A percentile compares a stretch with the other conserved stretches of the same genome.
Conservation (phyloP, 2,113 vertebrate species). For the Cathartes aura region DNA sequence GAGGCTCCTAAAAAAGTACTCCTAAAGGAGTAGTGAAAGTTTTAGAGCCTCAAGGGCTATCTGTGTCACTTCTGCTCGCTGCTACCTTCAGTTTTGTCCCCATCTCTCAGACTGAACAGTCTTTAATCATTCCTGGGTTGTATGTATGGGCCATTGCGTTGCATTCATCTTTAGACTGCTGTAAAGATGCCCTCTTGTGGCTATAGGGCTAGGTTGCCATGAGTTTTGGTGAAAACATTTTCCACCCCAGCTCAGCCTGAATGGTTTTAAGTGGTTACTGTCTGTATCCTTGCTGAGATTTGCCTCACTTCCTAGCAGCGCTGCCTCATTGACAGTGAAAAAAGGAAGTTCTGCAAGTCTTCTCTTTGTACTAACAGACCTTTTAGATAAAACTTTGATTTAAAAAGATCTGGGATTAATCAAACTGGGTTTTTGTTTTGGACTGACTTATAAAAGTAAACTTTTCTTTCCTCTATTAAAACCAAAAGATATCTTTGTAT, state of each 20-base stretch:
- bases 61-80: neutral
- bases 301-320: neutral
- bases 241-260: neutral
- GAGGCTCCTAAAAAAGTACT: neutral
- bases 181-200: slow-evolving; percentile 28
- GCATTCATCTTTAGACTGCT: neutral
- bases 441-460: neutral
- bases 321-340: neutral
- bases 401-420: slow-evolving; percentile 27
- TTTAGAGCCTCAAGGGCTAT: neutral
- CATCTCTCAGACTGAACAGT: neutral
- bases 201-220: rapidly evolving
- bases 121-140: neutral
- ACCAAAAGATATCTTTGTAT: slow-evolving; percentile 1
- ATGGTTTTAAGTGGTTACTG: neutral
- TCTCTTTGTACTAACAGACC: neutral
- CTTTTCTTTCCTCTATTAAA: neutral
- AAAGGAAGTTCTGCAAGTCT: neutral
- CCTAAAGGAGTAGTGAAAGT: neutral
- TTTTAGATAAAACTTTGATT: neutral
- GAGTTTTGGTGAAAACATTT: neutral
- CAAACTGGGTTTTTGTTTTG: neutral
- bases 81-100: neutral
- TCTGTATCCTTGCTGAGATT: neutral
- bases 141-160: rapidly evolving